These are phyloP conservation scores for Lagothrix lagotricha DNA, from an alignment of 2,797 vertebrate genomes.

Conservation along the genomic window DNA sequence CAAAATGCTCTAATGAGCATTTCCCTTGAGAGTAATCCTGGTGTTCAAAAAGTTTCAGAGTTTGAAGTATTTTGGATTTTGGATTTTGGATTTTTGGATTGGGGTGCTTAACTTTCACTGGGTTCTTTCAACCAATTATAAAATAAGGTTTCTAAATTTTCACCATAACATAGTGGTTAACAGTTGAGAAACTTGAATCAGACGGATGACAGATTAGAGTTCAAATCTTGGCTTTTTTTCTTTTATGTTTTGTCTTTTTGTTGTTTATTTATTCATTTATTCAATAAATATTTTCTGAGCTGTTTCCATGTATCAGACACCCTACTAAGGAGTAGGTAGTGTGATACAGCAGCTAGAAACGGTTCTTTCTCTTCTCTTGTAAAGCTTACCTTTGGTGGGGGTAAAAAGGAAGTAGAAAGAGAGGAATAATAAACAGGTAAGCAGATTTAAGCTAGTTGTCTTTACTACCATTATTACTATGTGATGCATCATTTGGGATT, in stretches of 20 bases:
- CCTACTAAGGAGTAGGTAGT: not conserved
- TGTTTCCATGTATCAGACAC: not conserved
- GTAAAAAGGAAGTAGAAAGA: rapidly evolving
- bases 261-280: not conserved
- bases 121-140: not conserved
- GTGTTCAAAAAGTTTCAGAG: not conserved
- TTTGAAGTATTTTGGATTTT: not conserved
- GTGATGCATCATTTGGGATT: not conserved
- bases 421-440: not conserved
- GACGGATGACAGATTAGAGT: not conserved
- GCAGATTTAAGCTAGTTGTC: not conserved
- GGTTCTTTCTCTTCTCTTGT: not conserved
- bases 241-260: not conserved
- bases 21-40: not conserved
- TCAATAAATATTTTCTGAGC: not conserved
- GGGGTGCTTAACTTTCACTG: not conserved
- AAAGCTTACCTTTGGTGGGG: not conserved
- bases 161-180: not conserved
- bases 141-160: not conserved
- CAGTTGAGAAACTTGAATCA: not conserved
- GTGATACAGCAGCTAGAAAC: not conserved
- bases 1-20: not conserved
- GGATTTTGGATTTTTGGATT: not conserved
- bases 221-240: not conserved
- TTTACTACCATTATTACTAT: not conserved